These are phyloP conservation scores for Orthonyx spaldingii DNA, from an alignment of 2,113 vertebrate species.

Conservation along the genomic window DNA sequence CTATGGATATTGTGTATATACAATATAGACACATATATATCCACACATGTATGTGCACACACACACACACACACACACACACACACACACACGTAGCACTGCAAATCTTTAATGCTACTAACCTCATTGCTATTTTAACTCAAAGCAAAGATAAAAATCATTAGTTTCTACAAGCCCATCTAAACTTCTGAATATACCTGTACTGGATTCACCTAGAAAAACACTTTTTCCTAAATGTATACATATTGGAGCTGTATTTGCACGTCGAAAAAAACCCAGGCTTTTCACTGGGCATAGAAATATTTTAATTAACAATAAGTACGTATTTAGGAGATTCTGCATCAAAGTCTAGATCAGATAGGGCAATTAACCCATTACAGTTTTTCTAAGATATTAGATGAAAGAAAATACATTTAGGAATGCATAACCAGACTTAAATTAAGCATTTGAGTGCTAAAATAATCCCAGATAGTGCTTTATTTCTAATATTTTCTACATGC, in stretches of 20 bases:
- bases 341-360: constrained; percentile 47
- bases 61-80: background rate
- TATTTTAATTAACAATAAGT: constrained; percentile 62
- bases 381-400: background rate
- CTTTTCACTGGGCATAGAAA: constrained; percentile 27
- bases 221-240: constrained; percentile 51
- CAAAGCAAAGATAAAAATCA: constrained; percentile 54
- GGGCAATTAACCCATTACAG: constrained; percentile 54
- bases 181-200: constrained; percentile 18
- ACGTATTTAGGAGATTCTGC: constrained; percentile 45
- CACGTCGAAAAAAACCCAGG: constrained; percentile 11
- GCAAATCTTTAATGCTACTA: background rate
- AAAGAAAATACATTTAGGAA: constrained; percentile 37
- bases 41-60: no score
- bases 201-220: constrained; percentile 38
- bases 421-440: background rate
- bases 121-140: constrained; percentile 50
- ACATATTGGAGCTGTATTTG: constrained; percentile 50
- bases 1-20: background rate
- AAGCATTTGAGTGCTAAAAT: background rate
- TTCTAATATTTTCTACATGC: background rate
- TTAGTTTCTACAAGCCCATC: constrained; percentile 53
- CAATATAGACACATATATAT: background rate
- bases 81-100: background rate
- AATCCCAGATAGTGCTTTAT: background rate